phyloP scores from a whole-genome alignment of 1,140 invertebrate genomes.

The Caenorhabditis tropicalis region DNA sequence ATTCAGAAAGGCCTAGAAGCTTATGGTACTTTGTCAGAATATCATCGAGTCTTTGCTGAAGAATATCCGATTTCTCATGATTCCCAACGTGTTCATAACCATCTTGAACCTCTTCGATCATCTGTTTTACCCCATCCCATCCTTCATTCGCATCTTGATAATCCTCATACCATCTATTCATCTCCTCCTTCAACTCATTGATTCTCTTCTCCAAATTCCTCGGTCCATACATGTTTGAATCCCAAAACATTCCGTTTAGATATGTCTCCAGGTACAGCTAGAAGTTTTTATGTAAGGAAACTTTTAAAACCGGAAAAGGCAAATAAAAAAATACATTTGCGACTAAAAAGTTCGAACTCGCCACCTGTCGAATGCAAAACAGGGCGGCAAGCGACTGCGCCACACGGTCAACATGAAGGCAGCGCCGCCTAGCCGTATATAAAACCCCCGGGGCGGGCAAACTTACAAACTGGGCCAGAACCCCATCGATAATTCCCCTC shows the following conservation, averaged over 20 bases:
- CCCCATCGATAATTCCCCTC: neutral
- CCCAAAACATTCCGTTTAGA: neutral
- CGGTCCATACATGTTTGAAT: neutral
- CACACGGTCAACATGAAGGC: no score
- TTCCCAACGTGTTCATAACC: neutral
- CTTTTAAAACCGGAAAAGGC: neutral
- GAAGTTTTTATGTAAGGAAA: neutral
- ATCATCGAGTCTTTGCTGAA: neutral
- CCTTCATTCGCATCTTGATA: neutral
- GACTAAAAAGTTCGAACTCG: no score
- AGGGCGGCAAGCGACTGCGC: no score
- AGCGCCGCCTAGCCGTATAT: no score
- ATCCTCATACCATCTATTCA: neutral
- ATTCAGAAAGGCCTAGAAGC: neutral
- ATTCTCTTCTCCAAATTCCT: neutral
- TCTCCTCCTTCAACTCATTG: neutral
- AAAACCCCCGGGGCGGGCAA: no score
- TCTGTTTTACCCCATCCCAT: neutral
- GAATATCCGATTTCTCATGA: neutral
- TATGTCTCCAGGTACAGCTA: neutral
- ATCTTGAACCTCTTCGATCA: neutral
- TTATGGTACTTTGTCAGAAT: neutral
- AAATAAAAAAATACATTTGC: no score
- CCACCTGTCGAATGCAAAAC: no score
- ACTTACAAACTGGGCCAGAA: neutral